These are phyloP conservation scores for Drosophila parthenogenetica DNA, from an alignment of 2,888 invertebrate species.

Conservation along the genomic window DNA sequence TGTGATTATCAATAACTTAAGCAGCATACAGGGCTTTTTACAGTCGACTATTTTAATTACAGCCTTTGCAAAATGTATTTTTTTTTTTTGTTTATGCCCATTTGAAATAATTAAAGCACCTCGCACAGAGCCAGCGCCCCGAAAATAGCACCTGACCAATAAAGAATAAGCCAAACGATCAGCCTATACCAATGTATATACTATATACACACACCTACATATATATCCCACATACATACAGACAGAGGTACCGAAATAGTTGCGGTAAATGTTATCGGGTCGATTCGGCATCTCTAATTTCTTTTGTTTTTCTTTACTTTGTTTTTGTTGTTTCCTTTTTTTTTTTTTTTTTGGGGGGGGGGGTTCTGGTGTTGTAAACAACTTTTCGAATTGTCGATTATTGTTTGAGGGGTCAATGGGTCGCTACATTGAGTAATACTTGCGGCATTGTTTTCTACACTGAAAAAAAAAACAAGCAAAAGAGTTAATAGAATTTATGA, in stretches of 20 bases:
- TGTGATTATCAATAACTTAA: no score
- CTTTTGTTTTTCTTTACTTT: background rate
- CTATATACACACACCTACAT: background rate
- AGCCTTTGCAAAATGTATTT: background rate
- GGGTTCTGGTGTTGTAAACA: slow-evolving; percentile 45
- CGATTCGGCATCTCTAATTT: slow-evolving; percentile 13
- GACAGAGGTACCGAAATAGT: slow-evolving; percentile 25
- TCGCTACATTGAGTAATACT: background rate
- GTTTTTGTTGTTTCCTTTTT: background rate
- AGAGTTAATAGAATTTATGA: background rate
- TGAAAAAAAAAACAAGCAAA: background rate
- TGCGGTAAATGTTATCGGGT: slow-evolving; percentile 45
- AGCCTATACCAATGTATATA: slow-evolving; percentile 23
- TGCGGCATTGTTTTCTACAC: background rate
- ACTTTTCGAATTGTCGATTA: slow-evolving; percentile 37
- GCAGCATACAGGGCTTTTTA: background rate
- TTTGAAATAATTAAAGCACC: slow-evolving; percentile 62
- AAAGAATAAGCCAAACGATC: slow-evolving; percentile 56
- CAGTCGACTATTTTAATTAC: background rate
- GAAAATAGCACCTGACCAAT: slow-evolving; percentile 49
- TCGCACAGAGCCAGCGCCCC: slow-evolving; percentile 22
- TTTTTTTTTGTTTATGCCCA: slow-evolving; percentile 57
- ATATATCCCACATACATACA: background rate
- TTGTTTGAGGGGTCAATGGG: slow-evolving; percentile 11
- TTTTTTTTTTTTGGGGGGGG: background rate